phyloP scores from a whole-genome alignment of 2,888 invertebrate species.

The Drosophila kanekoi region DNA sequence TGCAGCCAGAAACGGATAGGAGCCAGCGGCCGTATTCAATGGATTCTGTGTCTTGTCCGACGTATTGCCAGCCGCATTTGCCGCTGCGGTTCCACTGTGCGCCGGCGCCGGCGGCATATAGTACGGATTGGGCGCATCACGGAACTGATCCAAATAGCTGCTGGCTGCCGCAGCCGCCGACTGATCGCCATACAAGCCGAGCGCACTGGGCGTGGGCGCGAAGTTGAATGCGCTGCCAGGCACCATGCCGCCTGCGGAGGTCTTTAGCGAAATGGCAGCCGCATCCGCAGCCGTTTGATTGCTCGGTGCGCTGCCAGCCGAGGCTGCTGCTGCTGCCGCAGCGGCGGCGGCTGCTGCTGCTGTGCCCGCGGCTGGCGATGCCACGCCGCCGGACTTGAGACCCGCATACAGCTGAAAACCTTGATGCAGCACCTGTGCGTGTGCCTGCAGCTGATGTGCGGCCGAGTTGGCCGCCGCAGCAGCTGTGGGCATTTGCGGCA shows the following conservation, averaged over 20 bases:
- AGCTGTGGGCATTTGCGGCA: conserved; percentile 63
- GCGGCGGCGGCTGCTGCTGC: conserved; percentile 57
- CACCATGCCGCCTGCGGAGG: conserved; percentile 88
- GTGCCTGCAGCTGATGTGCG: conserved; percentile 76
- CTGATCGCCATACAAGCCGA: conserved; percentile 84
- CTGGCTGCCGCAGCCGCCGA: conserved; percentile 87
- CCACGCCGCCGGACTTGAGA: conserved; percentile 85
- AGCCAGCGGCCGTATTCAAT: conserved; percentile 84
- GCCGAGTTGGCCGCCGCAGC: conserved; percentile 77
- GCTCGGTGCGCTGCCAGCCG: conserved; percentile 17
- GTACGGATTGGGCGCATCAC: conserved; percentile 88
- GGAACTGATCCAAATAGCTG: conserved; percentile 89
- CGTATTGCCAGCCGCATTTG: conserved; percentile 58
- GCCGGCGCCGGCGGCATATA: conserved; percentile 86
- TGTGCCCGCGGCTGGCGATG: conserved; percentile 62
- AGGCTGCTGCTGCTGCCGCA: conserved; percentile 49
- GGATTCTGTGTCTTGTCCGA: conserved; percentile 85
- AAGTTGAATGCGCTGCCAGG: conserved; percentile 94
- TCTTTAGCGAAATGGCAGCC: conserved; percentile 87
- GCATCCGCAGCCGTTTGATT: conserved; percentile 75
- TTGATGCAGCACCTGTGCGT: conserved; percentile 82
- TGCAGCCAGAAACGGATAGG: conserved; percentile 88
- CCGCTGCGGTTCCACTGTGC: conserved; percentile 80
- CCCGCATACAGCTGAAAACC: conserved; percentile 88
- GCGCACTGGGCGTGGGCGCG: conserved; percentile 88